These are phyloP conservation scores for Pionites leucogaster DNA, from an alignment of 2,113 vertebrate species.

Conservation along the genomic window DNA sequence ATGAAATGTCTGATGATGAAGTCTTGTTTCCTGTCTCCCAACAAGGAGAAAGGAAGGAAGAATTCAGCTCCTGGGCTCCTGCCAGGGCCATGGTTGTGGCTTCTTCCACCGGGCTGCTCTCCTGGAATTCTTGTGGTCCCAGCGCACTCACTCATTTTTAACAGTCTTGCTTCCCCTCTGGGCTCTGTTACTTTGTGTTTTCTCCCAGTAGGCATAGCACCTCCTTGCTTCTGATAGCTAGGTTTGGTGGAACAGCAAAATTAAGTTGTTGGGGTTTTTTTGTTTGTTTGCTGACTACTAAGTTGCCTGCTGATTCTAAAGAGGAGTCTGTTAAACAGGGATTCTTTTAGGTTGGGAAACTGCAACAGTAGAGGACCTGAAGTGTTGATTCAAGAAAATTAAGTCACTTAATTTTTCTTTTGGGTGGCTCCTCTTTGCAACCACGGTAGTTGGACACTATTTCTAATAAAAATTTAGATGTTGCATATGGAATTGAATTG, in stretches of 20 bases:
- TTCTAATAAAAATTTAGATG: background rate
- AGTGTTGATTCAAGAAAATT: background rate
- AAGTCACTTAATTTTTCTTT: background rate
- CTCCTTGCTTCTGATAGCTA: background rate
- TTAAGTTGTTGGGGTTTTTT: background rate
- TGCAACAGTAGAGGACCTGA: background rate
- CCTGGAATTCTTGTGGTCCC: background rate
- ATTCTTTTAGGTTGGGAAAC: background rate
- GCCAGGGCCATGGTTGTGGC: background rate
- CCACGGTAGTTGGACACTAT: background rate
- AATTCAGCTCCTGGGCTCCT: background rate
- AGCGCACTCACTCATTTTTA: background rate
- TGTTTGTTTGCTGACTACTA: background rate
- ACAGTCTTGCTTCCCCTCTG: rapidly evolving
- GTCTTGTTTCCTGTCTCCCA: background rate
- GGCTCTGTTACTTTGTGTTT: background rate
- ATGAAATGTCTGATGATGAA: background rate
- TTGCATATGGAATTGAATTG: background rate
- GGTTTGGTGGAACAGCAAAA: background rate
- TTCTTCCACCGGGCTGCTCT: background rate
- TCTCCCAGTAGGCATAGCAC: background rate
- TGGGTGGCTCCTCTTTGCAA: background rate
- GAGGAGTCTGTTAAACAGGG: background rate
- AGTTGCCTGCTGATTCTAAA: background rate
- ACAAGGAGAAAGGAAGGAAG: background rate